Evolutionary conservation across 1,140 invertebrate genomes (phyloP), one percentile per base, ranked within the genome.

Genomic region (Dysdera silvatica): DNA sequence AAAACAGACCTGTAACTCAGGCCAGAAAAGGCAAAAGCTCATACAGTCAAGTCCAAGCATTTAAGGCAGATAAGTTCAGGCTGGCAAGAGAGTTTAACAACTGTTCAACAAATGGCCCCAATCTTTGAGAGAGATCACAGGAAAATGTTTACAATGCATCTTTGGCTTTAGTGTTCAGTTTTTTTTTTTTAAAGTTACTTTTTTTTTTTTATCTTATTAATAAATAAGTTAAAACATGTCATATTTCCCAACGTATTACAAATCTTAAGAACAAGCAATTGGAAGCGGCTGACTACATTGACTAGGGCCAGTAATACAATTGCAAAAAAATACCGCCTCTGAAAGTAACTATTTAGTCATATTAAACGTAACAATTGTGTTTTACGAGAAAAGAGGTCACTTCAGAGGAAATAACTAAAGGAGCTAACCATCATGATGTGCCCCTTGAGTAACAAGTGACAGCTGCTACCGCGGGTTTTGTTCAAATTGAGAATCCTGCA

Each of bases 91-190:
- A 53, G 45, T 58, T 65, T 55, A 65, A 64, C 61, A 64, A 65
- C 55, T 65, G 48, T 65, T 53, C 55, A 65, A 65, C 62, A 65
- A 65, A 55, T 65, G 62, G 62, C 62, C 62, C 62, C 62, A 65
- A 58, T 57, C 54, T 47, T 65, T 43, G n/a, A 58, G 51, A 58
- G 62, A 65, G 48, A 58, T 58, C 62, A 65, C 48, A 58, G 55
- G 47, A 64, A 40, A 43, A 16, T 16, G 32, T 53, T 58, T 58
- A 51, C 32, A 47, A 64, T 64, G 61, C 54, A 57, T 65, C 37
- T 65, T 65, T 65, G 62, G 62, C 62, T 52, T 58, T n/a, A n/a
- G n/a, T n/a, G 18, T 40, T 29, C 49, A 48, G 43, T 63, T 61
- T 47, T 56, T n/a, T n/a, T n/a, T 20, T 47, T 63, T 55, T 55